Base-by-base conservation (phyloP, 2,888 invertebrate species). In the Idaea dimidiata region DNA sequence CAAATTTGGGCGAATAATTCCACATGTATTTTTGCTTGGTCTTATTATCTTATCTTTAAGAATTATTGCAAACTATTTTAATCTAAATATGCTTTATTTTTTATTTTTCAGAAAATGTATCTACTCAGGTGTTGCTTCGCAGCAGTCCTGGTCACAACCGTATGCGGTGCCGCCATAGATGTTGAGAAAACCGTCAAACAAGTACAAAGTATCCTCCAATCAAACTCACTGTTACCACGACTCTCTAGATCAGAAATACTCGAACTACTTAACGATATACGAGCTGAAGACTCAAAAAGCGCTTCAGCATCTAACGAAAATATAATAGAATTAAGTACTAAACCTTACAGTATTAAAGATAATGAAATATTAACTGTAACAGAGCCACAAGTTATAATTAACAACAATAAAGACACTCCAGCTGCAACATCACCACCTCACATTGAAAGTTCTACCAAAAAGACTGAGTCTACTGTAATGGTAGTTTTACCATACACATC, bases 401-500 rank as follows among this genome's bases (percentile, higher is more conserved):
- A 65, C 63, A 70, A 75, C 33, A 76, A 69, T 60, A 66, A 77
- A 33, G 62, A 65, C 56, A 24, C 70, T 60, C 69, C 76, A 59
- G 65, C 75, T 31, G 66, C 77, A 17, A 62, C 71, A n/a, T 68
- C 77, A 10, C 66, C 75, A 8, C 72, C 71, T n/a, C 70, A 68
- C 16, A 43, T 80, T 53, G 85, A 88, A 75, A 79, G 77, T 8
- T 84, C 87, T 8, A 89, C 89, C 3, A 86, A 82, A 61, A 78
- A 75, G 59, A 75, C 72, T 54, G 80, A 80, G 57, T 74, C 84
- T 8, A 93, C 94, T 0, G 79, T 96, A 17, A 95, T 94, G 93
- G 93, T 95, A 0, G 96, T 96, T 0, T 83, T 95, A 71, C 95
- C 96, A 0, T 94, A 94, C 73, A 93, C 94, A 58, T 91, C 94